phyloP scores from a whole-genome alignment of 35 echinoderm and acorn worm genomes.

The Acanthaster planci region DNA sequence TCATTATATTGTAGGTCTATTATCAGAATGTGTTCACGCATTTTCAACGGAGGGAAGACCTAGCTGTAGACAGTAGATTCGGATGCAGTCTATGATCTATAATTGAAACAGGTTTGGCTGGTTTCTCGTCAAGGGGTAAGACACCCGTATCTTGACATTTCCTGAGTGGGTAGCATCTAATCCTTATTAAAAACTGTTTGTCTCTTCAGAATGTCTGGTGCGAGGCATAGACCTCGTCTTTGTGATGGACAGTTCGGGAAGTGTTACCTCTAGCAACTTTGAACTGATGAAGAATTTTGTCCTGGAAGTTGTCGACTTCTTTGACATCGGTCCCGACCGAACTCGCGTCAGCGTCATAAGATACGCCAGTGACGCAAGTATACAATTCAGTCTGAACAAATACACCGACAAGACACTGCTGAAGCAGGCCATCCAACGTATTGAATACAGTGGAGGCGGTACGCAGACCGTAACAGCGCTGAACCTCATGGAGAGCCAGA shows the following conservation, averaged over 20 bases:
- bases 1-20: too few relatives aligned
- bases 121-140: too few relatives aligned
- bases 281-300: neutral
- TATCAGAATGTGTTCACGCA: too few relatives aligned
- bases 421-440: neutral
- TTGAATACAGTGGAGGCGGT: neutral
- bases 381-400: neutral
- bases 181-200: too few relatives aligned
- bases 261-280: neutral
- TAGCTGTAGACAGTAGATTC: too few relatives aligned
- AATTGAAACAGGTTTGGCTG: too few relatives aligned
- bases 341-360: neutral
- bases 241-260: neutral
- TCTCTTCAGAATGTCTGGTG: neutral
- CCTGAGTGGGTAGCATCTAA: too few relatives aligned
- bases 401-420: neutral
- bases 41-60: too few relatives aligned
- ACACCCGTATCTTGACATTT: too few relatives aligned
- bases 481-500: neutral
- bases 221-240: slow-evolving; percentile 4
- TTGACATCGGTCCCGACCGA: neutral
- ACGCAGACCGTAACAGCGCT: neutral
- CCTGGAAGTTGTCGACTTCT: neutral
- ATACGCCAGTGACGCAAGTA: neutral
- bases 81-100: too few relatives aligned